Evolutionary conservation across 2,113 vertebrate genomes (phyloP), one percentile per base, ranked within the genome.

Genomic region (Mobula birostris): DNA sequence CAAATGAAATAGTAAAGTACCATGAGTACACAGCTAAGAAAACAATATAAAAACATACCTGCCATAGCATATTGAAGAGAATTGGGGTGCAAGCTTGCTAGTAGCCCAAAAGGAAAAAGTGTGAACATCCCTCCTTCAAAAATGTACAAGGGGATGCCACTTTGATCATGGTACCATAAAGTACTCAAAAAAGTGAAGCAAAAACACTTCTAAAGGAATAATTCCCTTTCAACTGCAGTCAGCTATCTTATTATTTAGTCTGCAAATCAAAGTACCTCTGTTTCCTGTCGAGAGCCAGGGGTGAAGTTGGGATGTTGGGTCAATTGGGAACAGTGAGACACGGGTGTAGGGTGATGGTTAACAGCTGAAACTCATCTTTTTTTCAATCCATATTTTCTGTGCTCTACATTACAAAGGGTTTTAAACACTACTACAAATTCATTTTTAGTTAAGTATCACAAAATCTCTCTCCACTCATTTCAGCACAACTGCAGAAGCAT

Each of bases 171-270:
- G 0, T 7, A 88, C 27, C 61, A 68, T 68, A 90, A 36, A 36
- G 12, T 32, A 90, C 61, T 32, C 87, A 6, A 90, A 36, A 36
- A 68, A 7, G 66, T 5, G 8, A 19, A 32, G 12, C n/a, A 58
- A 63, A 66, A 66, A 4, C 15, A 68, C 11, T 17, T 90, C 66
- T 68, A 68, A 68, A 66, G n/a, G 32, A 90, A 68, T 90, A 66
- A 90, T 90, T 90, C 12, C 12, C n/a, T 32, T 90, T 63, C 87
- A 90, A 36, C 87, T 36, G 87, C 87, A 90, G 63, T 32, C 87
- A 90, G 14, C 63, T 90, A 5, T 63, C 32, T 68, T 68, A 63
- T n/a, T 90, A 12, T 66, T 63, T 68, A 88, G 9, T 63, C 61
- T 68, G 7, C 7, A 29, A 68, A 32, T 12, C 29, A 68, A 68